Conservation (phyloP, 2,888 invertebrate genomes). For the Troides helena region DNA sequence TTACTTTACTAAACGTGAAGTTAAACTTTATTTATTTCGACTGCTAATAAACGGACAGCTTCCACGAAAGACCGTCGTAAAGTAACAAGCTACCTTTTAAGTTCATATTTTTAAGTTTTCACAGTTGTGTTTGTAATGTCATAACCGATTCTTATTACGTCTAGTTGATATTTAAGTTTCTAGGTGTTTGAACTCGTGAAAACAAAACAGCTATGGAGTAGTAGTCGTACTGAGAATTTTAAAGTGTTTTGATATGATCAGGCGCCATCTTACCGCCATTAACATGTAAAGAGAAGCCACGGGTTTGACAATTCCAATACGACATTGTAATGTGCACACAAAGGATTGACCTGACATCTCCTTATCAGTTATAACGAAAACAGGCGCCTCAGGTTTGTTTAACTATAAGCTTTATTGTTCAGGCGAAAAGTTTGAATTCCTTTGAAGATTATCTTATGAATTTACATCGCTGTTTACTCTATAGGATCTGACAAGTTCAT, state of each 20-base stretch:
- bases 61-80: background rate
- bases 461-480: slow-evolving; percentile 25
- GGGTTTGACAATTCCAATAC: slow-evolving; percentile 52
- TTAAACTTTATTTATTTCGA: background rate
- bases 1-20: background rate
- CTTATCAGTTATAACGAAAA: slow-evolving; percentile 48
- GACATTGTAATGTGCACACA: slow-evolving; percentile 69
- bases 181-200: slow-evolving; percentile 19
- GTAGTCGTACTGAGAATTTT: slow-evolving; percentile 13
- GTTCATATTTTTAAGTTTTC: background rate
- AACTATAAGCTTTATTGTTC: slow-evolving; percentile 22
- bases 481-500: slow-evolving; percentile 34
- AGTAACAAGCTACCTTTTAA: background rate
- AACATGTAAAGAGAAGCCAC: slow-evolving; percentile 63
- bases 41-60: background rate
- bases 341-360: slow-evolving; percentile 66
- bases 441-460: slow-evolving; percentile 8
- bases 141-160: background rate
- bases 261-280: slow-evolving; percentile 65
- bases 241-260: slow-evolving; percentile 49
- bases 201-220: background rate
- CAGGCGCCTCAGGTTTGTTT: slow-evolving; percentile 9
- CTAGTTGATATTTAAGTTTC: background rate
- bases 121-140: no score
- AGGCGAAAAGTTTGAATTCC: slow-evolving; percentile 12